Conservation (phyloP, 2,113 vertebrate species). For the Hemiscyllium ocellatum region DNA sequence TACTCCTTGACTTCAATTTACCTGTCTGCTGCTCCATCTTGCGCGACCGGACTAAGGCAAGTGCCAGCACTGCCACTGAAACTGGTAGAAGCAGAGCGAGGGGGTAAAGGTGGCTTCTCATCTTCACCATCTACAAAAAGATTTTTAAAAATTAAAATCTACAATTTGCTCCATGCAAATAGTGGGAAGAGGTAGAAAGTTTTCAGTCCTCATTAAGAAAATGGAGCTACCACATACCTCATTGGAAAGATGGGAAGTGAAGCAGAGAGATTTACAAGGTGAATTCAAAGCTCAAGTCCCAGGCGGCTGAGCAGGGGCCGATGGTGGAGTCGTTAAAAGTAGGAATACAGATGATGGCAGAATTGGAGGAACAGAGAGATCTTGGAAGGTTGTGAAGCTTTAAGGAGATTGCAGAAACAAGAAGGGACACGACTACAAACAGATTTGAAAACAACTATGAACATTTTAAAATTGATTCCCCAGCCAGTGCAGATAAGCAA, state of each 20-base stretch:
- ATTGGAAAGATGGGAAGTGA: background rate
- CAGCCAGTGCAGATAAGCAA: background rate
- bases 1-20: slow-evolving; percentile 44
- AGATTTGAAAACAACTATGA: background rate
- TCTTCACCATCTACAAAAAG: slow-evolving; percentile 78
- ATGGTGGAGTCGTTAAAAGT: background rate
- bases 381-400: too few species aligned
- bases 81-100: slow-evolving; percentile 76
- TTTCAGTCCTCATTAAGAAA: background rate
- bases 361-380: too few species aligned
- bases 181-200: background rate
- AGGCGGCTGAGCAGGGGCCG: background rate
- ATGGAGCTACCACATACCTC: background rate
- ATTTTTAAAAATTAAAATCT: slow-evolving; percentile 25
- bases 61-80: slow-evolving; percentile 44
- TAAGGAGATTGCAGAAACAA: background rate
- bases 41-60: slow-evolving; percentile 41
- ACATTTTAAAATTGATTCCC: background rate
- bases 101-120: slow-evolving; percentile 84
- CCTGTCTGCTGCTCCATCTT: slow-evolving; percentile 69
- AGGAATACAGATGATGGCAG: too few species aligned
- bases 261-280: background rate
- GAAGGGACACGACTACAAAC: background rate
- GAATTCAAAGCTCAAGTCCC: background rate
- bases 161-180: background rate